Evolutionary conservation across 2,797 vertebrate species (phyloP), one percentile per base, ranked within the genome.

Genomic region (Malurus leucopterus): DNA sequence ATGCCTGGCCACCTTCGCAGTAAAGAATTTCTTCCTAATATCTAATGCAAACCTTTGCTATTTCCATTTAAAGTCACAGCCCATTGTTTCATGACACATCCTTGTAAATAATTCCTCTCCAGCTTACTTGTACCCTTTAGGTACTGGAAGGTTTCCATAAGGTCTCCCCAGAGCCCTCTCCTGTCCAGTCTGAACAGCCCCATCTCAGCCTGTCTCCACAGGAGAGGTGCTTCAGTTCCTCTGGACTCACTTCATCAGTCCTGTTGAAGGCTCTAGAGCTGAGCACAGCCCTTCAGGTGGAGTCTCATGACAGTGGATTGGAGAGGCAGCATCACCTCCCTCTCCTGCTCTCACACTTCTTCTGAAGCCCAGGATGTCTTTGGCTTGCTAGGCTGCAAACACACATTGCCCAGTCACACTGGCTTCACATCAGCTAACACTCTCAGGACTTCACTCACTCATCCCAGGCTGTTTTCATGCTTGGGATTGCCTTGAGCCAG

Each of bases 401-500:
- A 1, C 41, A 27, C 14, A 11, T n/a, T 21, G 15, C 26, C 24
- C 50, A 40, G 22, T 47, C 15, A 46, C 11, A 12, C 3, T 38
- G 30, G 11, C 47, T 47, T 38, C 18, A 22, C 23, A 40, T 32
- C 29, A 47, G 18, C 5, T 27, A 11, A 32, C 6, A 22, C 5
- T 2, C 15, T 23, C 15, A 27, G n/a, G 34, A 50, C 24, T 55
- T 13, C 19, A 21, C 34, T 46, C 17, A n/a, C 22, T 40, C 34
- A 0, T 1, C 26, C 29, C 0, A 2, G 17, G 13, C 26, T 43
- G 10, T 24, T 10, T 6, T 50, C 50, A 38, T 51, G 11, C 21
- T 59, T 68, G 38, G 46, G n/a, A 50, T 55, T 68, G 36, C 64
- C 46, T 43, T 24, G 59, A 11, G 29, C 24, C 20, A 34, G 15